Evolutionary conservation across 1,140 invertebrate species (phyloP).

Genomic region (Cheumatopsyche charites): DNA sequence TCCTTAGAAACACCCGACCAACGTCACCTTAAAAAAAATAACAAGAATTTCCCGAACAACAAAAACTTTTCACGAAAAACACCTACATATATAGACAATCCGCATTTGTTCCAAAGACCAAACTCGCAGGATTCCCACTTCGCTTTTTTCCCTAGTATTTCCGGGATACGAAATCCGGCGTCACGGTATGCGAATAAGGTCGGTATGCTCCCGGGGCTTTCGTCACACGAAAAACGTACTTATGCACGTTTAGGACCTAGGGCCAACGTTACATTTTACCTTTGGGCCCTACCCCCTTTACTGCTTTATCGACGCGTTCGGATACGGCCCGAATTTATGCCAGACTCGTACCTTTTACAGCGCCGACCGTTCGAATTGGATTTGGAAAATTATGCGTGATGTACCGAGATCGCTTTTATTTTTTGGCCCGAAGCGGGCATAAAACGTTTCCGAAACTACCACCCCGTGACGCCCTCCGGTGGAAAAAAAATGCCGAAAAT

Average conservation of each 20-base stretch:
- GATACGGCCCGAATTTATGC: slow-evolving; percentile 23
- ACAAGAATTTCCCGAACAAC: too few relatives aligned
- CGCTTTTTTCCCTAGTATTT: neutral
- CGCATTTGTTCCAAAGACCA: too few relatives aligned
- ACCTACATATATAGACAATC: too few relatives aligned
- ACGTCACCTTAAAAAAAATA: too few relatives aligned
- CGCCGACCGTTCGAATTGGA: slow-evolving; percentile 16
- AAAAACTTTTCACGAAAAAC: too few relatives aligned
- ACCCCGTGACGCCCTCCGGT: neutral
- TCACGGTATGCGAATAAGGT: neutral
- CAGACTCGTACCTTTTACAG: neutral
- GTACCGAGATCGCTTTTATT: slow-evolving; percentile 25
- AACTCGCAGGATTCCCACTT: neutral
- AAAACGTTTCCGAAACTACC: neutral
- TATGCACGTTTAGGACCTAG: slow-evolving; percentile 18
- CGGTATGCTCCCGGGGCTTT: slow-evolving; percentile 5
- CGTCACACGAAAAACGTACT: slow-evolving; percentile 21
- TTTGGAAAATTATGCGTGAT: slow-evolving; percentile 26
- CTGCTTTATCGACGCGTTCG: slow-evolving; percentile 18
- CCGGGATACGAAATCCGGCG: neutral
- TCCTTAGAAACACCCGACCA: too few relatives aligned
- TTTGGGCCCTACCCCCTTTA: slow-evolving; percentile 17
- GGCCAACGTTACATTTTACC: slow-evolving; percentile 15
- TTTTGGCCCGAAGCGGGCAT: slow-evolving; percentile 2
- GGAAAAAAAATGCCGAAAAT: too few relatives aligned